Evolutionary conservation across 2,888 invertebrate species (phyloP), one percentile per base, ranked within the genome.

Genomic region (Sthenelais limicola): DNA sequence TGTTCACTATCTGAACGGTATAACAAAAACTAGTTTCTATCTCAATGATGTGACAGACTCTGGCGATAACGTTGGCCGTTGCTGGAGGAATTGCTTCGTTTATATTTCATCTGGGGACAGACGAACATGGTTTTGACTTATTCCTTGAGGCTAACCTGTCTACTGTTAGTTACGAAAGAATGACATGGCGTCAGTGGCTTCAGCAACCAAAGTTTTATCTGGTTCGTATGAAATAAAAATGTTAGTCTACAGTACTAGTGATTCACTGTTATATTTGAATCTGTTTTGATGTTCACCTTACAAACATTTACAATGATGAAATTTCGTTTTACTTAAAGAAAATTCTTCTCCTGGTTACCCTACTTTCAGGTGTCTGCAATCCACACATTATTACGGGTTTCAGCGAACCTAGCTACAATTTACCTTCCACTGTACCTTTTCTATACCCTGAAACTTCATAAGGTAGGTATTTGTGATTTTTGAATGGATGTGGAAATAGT

Each of bases 21-120:
- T n/a, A n/a, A n/a, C n/a, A n/a, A n/a, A n/a, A n/a, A 12, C 43
- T 18, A 43, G 43, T 43, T 43, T 43, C 43, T 43, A 18, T 9
- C 18, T 43, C 43, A 43, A n/a, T n/a, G n/a, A n/a, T n/a, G n/a
- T n/a, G n/a, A n/a, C 62, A 62, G 62, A 62, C 62, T 5, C 35
- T 62, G 62, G 62, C 35, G 1, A 62, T 62, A 15, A 62, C 62
- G 1, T 21, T 62, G 38, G 24, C 26, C 21, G 62, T 26, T 21
- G 24, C 21, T 24, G 62, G 62, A 1, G 18, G 35, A 7, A 43
- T 35, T 9, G 24, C 62, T 5, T 35, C 35, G 3, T 35, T 43
- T 24, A 3, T 38, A 3, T 62, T 62, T 26, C 62, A 62, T 24
- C 35, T 62, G 2, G 62, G 62, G 38, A 62, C 62, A 15, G 62